These are phyloP conservation scores for Picus viridis DNA, from an alignment of 2,797 vertebrate genomes.

Conservation along the genomic window DNA sequence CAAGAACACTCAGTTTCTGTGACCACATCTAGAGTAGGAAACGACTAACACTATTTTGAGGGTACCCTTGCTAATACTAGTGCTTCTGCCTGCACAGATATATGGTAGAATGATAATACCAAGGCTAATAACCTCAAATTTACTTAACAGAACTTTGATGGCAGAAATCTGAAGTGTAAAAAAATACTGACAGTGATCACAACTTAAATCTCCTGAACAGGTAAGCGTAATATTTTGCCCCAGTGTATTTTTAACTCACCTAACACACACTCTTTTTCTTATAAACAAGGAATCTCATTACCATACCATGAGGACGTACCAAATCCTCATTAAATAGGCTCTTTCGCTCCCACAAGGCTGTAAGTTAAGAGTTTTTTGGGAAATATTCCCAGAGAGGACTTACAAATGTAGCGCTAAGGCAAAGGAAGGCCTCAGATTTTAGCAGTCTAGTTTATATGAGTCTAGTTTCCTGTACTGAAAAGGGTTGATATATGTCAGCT, in stretches of 20 bases:
- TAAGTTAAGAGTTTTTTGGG: background rate
- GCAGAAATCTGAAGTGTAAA: background rate
- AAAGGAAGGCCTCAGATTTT: background rate
- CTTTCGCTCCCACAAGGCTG: background rate
- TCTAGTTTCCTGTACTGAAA: background rate
- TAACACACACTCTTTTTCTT: background rate
- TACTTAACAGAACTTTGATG: background rate
- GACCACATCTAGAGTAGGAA: background rate
- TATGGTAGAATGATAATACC: background rate
- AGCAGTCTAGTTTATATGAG: background rate
- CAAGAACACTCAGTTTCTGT: background rate
- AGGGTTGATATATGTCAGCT: background rate
- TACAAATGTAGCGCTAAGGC: background rate
- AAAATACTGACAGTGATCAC: background rate
- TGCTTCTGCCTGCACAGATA: background rate
- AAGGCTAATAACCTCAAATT: background rate
- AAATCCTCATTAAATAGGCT: background rate
- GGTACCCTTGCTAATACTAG: background rate
- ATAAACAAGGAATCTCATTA: background rate
- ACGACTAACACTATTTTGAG: background rate
- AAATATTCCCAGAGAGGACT: background rate
- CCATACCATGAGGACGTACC: background rate
- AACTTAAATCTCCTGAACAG: background rate
- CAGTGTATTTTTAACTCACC: background rate
- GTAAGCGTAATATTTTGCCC: background rate